These are phyloP conservation scores for Cheumatopsyche charites DNA, from an alignment of 1,140 invertebrate species.

Conservation along the genomic window DNA sequence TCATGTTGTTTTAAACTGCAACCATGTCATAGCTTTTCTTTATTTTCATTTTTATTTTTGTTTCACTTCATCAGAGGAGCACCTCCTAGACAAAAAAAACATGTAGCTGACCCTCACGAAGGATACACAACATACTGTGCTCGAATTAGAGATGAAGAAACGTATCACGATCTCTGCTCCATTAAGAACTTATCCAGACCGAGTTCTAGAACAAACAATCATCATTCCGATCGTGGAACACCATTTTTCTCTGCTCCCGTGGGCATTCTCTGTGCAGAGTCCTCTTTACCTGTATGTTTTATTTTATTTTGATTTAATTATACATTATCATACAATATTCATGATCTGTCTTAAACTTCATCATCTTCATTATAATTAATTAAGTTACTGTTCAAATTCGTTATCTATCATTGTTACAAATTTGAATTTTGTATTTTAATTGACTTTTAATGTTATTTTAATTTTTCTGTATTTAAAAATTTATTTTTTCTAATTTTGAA, in stretches of 20 bases:
- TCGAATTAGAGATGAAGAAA: constrained; percentile 75
- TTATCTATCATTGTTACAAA: too few relatives aligned
- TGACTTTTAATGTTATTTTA: too few relatives aligned
- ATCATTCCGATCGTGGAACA: constrained; percentile 47
- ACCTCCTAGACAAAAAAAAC: constrained; percentile 43
- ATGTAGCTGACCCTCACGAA: constrained; percentile 22
- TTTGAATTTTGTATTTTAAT: too few relatives aligned
- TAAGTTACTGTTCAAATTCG: too few relatives aligned
- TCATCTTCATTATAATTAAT: too few relatives aligned
- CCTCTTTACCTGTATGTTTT: constrained; percentile 30
- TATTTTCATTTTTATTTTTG: constrained; percentile 15
- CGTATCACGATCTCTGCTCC: constrained; percentile 81
- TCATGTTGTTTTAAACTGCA: not conserved
- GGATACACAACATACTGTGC: constrained; percentile 69
- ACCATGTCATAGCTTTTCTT: not conserved
- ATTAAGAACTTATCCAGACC: constrained; percentile 55
- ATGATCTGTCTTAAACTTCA: too few relatives aligned
- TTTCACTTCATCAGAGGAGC: constrained; percentile 21
- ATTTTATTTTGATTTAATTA: constrained; percentile 13
- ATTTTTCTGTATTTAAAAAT: too few relatives aligned
- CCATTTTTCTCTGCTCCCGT: constrained; percentile 45
- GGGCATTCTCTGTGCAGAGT: constrained; percentile 49
- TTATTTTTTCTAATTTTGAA: too few relatives aligned
- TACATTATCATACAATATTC: not conserved
- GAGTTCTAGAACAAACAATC: constrained; percentile 31